Conservation (phyloP, 2,888 invertebrate species). For the Megaustenia siamemsis region DNA sequence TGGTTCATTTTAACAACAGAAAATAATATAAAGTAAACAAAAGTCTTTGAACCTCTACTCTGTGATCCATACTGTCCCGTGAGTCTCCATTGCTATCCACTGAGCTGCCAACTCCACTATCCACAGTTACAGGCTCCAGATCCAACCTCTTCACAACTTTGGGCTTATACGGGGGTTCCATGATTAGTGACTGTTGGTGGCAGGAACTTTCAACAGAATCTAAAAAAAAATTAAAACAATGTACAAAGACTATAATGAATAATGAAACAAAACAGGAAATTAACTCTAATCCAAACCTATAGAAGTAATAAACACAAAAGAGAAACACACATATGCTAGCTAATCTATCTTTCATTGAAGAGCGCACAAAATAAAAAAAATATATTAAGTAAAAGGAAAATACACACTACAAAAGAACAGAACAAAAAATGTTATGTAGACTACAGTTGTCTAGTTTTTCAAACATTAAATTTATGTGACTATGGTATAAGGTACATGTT, state of each 20-base stretch:
- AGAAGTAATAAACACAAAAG: not conserved
- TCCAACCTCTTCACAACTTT: slow-evolving; percentile 51
- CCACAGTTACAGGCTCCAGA: slow-evolving; percentile 55
- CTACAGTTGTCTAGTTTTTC: too few relatives aligned
- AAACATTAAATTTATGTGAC: too few relatives aligned
- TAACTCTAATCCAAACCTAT: too few relatives aligned
- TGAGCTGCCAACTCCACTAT: slow-evolving; percentile 75
- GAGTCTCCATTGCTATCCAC: slow-evolving; percentile 74
- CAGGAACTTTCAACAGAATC: not conserved
- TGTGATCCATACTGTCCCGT: slow-evolving; percentile 68
- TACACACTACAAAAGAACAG: too few relatives aligned
- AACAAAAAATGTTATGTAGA: too few relatives aligned
- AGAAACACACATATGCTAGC: not conserved
- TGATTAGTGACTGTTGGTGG: not conserved
- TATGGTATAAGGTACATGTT: too few relatives aligned
- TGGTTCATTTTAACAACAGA: too few relatives aligned
- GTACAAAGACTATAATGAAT: not conserved
- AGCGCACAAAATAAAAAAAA: not conserved
- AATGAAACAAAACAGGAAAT: not conserved
- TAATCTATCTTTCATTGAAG: not conserved
- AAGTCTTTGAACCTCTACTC: slow-evolving; percentile 16
- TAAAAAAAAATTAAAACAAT: not conserved
- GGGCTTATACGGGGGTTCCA: slow-evolving; percentile 13
- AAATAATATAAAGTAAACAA: too few relatives aligned
- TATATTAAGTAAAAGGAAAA: too few relatives aligned